These are phyloP conservation scores for Penaeus indicus DNA, from an alignment of 1,140 invertebrate species.

Conservation along the genomic window DNA sequence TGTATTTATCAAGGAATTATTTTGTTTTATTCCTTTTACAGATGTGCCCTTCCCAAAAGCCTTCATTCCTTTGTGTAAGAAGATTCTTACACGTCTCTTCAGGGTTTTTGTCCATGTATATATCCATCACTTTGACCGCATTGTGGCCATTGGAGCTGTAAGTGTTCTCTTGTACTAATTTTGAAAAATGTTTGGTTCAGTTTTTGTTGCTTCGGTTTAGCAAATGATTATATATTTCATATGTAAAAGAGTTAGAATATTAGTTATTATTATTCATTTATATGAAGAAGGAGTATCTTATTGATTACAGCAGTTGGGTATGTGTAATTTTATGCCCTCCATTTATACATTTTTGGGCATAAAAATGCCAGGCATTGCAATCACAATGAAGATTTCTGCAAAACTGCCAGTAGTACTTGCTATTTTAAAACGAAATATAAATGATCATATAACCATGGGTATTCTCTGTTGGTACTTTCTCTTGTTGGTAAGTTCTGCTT, in stretches of 20 bases:
- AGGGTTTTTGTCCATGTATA: slow-evolving; percentile 97
- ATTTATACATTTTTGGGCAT: too few species aligned
- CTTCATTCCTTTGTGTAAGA: slow-evolving; percentile 84
- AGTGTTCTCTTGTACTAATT: slow-evolving; percentile 67
- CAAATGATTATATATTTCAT: neutral
- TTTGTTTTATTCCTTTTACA: slow-evolving; percentile 70
- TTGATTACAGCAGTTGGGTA: slow-evolving; percentile 56
- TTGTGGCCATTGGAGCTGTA: slow-evolving; percentile 90
- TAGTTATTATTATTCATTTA: neutral
- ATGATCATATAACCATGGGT: too few species aligned
- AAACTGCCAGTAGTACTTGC: too few species aligned
- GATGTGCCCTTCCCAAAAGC: slow-evolving; percentile 92
- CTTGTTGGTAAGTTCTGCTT: too few species aligned
- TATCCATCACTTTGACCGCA: slow-evolving; percentile 95
- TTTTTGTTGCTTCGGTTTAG: neutral
- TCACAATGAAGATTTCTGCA: too few species aligned
- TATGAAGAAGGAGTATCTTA: neutral
- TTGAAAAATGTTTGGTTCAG: neutral
- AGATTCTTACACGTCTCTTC: slow-evolving; percentile 92
- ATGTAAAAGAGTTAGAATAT: neutral
- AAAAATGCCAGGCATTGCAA: too few species aligned
- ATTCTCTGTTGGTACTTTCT: too few species aligned
- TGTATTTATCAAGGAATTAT: neutral
- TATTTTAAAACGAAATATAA: too few species aligned
- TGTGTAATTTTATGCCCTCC: neutral